Conservation (phyloP, 2,888 invertebrate genomes). For the Lepidocyrtoides sp. region DNA sequence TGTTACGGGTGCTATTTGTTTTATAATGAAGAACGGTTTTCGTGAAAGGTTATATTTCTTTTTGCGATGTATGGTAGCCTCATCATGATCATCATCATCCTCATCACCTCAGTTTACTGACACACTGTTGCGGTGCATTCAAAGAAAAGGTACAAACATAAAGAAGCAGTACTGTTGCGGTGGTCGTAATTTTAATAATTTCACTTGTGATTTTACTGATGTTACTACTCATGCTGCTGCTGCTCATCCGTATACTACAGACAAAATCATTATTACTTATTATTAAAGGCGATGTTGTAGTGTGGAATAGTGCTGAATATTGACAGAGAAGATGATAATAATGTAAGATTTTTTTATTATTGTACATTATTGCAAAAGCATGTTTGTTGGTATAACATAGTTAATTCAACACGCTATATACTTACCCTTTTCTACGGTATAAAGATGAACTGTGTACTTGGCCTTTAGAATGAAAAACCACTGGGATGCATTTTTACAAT, state of each 20-base stretch:
- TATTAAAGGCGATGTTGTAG: background rate
- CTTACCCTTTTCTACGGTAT: background rate
- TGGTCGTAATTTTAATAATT: slow-evolving; percentile 30
- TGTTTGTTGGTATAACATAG: background rate
- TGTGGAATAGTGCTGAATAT: background rate
- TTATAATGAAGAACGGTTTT: slow-evolving; percentile 56
- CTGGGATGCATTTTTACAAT: slow-evolving; percentile 36
- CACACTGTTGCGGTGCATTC: slow-evolving; percentile 59
- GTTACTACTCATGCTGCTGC: background rate
- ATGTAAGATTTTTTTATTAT: background rate
- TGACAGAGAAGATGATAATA: background rate
- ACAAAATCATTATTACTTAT: no score
- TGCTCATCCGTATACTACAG: background rate
- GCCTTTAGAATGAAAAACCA: slow-evolving; percentile 25
- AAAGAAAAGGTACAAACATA: slow-evolving; percentile 26
- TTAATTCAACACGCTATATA: background rate
- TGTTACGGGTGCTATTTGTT: slow-evolving; percentile 26
- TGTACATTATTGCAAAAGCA: background rate
- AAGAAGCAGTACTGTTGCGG: slow-evolving; percentile 20
- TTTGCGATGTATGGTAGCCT: background rate
- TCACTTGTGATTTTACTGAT: slow-evolving; percentile 26
- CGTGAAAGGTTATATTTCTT: slow-evolving; percentile 48
- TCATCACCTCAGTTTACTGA: slow-evolving; percentile 1
- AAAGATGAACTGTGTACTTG: background rate
- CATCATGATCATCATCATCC: slow-evolving; percentile 1